These are phyloP conservation scores for Xerus inauris DNA, from an alignment of 2,113 vertebrate genomes.

Conservation along the genomic window DNA sequence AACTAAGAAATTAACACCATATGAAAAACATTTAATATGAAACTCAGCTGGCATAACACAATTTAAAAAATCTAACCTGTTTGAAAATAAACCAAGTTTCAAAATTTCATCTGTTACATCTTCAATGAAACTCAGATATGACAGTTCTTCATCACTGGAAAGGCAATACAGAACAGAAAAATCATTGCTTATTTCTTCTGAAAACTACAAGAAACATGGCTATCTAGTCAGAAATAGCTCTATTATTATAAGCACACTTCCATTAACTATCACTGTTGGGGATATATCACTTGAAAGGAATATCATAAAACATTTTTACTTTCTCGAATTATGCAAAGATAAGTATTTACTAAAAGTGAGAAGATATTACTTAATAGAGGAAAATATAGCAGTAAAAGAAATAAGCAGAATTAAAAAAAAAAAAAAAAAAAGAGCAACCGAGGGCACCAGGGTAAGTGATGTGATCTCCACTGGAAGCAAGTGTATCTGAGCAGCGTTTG, in stretches of 20 bases:
- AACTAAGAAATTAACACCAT: neutral
- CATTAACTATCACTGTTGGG: neutral
- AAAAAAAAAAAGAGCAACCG: neutral
- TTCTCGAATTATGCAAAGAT: slow-evolving; percentile 28
- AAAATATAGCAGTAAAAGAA: neutral
- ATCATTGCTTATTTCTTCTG: neutral
- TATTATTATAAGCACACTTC: neutral
- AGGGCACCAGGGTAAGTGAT: neutral
- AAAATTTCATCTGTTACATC: slow-evolving; percentile 96
- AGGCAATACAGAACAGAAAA: slow-evolving; percentile 48
- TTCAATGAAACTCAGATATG: slow-evolving; percentile 94
- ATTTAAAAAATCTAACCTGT: slow-evolving; percentile 88
- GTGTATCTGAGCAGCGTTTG: accelerated
- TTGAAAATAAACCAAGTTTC: slow-evolving; percentile 92
- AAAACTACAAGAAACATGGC: neutral
- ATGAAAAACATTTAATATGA: slow-evolving; percentile 10
- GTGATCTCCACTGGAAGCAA: accelerated
- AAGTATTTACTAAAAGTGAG: neutral
- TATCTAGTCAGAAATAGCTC: neutral
- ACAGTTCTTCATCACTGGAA: slow-evolving; percentile 93
- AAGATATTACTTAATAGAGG: neutral
- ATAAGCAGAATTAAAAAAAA: neutral
- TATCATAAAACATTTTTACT: neutral
- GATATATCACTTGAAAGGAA: neutral
- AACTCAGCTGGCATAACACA: neutral